A percentile compares a stretch with the other conserved stretches of the same genome.
phyloP scores from a whole-genome alignment of 2,113 vertebrate species.

The Myrmecobius fasciatus region DNA sequence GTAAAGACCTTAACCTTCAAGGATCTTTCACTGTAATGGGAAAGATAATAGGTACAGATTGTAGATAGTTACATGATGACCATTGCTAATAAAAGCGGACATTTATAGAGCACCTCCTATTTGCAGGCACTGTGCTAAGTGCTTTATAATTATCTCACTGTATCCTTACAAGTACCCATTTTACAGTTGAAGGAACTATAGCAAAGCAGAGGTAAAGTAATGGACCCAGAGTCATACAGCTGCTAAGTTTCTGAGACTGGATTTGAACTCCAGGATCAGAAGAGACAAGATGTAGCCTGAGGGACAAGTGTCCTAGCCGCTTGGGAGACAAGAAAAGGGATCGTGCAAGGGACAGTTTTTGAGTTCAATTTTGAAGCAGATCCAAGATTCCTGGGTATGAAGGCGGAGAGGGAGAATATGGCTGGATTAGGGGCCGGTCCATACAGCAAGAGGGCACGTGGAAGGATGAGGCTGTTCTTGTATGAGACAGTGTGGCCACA shows the following conservation, averaged over 20 bases:
- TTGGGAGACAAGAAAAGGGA: not conserved
- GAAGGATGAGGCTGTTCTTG: not conserved
- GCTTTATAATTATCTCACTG: not conserved
- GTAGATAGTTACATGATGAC: not conserved
- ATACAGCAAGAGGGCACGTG: not conserved
- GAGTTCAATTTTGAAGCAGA: not conserved
- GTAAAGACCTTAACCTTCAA: too few relatives aligned
- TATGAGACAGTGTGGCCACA: accelerated
- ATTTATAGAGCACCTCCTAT: not conserved
- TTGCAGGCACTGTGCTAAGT: not conserved
- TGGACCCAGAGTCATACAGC: too few relatives aligned
- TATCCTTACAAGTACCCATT: not conserved
- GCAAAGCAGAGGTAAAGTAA: too few relatives aligned
- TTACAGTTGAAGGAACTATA: too few relatives aligned
- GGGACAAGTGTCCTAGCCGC: too few relatives aligned
- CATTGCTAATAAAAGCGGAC: not conserved
- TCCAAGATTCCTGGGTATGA: not conserved
- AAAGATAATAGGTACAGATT: not conserved
- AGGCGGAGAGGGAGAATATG: not conserved
- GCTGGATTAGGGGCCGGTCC: too few relatives aligned
- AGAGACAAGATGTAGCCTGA: not conserved
- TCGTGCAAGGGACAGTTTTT: not conserved
- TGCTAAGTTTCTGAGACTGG: too few relatives aligned
- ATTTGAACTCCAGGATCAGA: not conserved
- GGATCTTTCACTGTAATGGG: not conserved